These are phyloP conservation scores for Tricholaema leucomelas DNA, from an alignment of 2,113 vertebrate genomes.

Conservation along the genomic window DNA sequence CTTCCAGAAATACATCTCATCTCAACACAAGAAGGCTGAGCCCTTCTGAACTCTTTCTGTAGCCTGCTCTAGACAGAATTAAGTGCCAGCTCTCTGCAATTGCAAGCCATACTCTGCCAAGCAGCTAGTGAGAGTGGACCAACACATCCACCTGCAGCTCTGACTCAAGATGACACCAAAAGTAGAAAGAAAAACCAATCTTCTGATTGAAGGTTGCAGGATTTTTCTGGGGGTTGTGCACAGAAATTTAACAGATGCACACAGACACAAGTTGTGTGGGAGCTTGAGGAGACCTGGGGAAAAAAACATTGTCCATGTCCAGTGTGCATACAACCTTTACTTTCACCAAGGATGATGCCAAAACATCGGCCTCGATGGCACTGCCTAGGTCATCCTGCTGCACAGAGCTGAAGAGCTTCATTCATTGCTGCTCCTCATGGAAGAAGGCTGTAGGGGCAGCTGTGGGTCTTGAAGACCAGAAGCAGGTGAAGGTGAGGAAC, in stretches of 20 bases:
- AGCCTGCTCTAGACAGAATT: neutral
- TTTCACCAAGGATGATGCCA: neutral
- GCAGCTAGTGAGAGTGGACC: neutral
- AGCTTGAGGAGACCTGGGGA: neutral
- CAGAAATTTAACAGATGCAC: neutral
- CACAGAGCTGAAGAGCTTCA: accelerated
- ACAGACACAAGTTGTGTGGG: neutral
- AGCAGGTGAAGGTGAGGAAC: neutral
- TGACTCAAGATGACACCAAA: neutral
- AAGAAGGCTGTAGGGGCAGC: neutral
- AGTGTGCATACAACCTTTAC: neutral
- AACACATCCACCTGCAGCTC: neutral
- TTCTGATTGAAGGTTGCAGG: neutral
- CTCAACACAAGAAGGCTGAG: neutral
- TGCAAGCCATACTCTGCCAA: neutral
- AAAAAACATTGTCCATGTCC: neutral
- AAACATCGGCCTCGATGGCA: neutral
- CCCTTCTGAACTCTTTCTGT: neutral
- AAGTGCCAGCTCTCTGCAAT: neutral
- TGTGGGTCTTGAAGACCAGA: neutral
- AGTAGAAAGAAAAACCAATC: neutral
- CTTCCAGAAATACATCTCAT: neutral
- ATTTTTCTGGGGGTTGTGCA: neutral
- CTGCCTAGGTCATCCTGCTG: neutral
- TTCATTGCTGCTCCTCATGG: neutral